Evolutionary conservation across 2,113 vertebrate genomes (phyloP), one percentile per base, ranked within the genome.

Genomic region (Pomatostomus ruficeps): DNA sequence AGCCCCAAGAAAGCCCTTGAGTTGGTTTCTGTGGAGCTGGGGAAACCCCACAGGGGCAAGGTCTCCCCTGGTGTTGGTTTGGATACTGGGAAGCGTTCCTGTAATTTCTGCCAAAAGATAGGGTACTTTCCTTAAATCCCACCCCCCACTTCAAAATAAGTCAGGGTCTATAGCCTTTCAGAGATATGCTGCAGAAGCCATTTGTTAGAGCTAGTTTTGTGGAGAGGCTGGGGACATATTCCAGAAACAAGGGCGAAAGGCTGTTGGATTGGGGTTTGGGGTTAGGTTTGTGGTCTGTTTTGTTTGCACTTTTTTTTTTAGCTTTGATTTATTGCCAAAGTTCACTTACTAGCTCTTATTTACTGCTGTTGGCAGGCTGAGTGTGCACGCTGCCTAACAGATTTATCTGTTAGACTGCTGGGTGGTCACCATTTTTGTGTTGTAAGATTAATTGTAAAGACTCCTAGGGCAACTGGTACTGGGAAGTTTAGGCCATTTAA

Each of bases 391-490:
- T 92, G 85, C 67, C 71, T 79, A 88, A 73, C 71, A 93, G 95
- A 96, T 96, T 91, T 94, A 94, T 95, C 93, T 94, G 78, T 45
- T 66, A 31, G 54, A 67, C 55, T 74, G 61, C 86, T 95, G 92
- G 91, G 88, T 93, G 96, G 92, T 87, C 95, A 92, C 94, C 67
- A 43, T 78, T 88, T 81, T 88, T 57, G 25, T 78, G 72, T 24
- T 71, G 35, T 33, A 88, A 95, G 83, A 97, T 91, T 93, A 81
- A 93, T 87, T 84, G 76, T 74, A 74, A 62, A 86, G 86, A 68
- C 68, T 93, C 59, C 68, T 62, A 81, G 52, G 65, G 73, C 92
- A 63, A 63, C 68, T 84, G 55, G 80, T 75, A 90, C 59, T 43
- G 26, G 51, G 67, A 90, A 66, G 35, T 86, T 90, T 46, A 57